Conservation (phyloP, 2,113 vertebrate species). For the Actenoides hombroni region DNA sequence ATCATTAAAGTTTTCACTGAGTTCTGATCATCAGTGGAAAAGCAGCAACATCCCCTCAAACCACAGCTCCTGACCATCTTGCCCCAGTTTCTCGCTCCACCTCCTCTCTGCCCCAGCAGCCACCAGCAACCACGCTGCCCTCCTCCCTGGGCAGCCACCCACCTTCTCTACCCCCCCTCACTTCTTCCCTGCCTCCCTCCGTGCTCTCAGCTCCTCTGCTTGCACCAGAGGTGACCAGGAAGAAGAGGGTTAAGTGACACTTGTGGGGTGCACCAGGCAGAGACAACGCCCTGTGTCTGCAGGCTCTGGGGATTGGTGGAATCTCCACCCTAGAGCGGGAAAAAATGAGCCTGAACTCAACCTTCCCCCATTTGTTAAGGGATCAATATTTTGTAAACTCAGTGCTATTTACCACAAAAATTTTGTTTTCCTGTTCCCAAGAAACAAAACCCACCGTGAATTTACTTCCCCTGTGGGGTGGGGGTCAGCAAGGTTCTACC, state of each 20-base stretch:
- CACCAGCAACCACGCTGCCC: rapidly evolving
- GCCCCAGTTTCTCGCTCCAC: not conserved
- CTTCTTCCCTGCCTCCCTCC: not conserved
- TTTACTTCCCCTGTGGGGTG: not conserved
- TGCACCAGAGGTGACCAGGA: not conserved
- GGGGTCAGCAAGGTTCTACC: not conserved
- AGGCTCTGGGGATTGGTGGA: not conserved
- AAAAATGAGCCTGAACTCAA: not conserved
- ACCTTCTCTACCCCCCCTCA: not conserved
- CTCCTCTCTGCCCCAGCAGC: not conserved
- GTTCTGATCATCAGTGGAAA: not conserved
- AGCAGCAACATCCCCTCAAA: not conserved
- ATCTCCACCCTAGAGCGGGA: not conserved
- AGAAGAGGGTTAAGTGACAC: not conserved
- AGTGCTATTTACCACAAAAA: too few relatives aligned
- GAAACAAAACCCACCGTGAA: not conserved
- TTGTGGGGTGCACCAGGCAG: too few relatives aligned
- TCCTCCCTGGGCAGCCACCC: not conserved
- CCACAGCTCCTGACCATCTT: not conserved
- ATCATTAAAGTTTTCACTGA: not conserved
- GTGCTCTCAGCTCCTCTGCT: not conserved
- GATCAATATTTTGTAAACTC: not conserved
- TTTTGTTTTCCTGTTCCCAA: not conserved
- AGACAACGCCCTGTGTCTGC: not conserved
- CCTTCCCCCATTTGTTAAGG: rapidly evolving